Evolutionary conservation across 2,113 vertebrate species (phyloP).

Genomic region (Gadus macrocephalus): DNA sequence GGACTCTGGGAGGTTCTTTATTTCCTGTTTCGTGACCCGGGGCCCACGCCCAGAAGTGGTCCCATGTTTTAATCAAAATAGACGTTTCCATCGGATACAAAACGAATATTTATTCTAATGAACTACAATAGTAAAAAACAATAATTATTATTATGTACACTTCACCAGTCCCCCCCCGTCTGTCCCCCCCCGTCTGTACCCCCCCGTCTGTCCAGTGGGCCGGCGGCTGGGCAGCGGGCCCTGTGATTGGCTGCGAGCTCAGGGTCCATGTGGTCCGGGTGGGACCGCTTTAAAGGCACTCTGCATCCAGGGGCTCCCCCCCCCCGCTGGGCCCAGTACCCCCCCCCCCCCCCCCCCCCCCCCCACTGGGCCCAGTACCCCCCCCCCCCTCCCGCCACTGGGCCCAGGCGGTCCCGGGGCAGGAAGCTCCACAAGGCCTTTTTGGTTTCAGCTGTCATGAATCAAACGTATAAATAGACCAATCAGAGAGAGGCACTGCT

Average conservation of each 20-base stretch:
- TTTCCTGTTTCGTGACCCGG: constrained; percentile 52
- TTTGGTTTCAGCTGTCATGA: constrained; percentile 77
- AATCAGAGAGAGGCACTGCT: constrained; percentile 42
- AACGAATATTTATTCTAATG: constrained; percentile 53
- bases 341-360: no score
- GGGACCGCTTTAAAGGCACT: no score
- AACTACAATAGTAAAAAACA: constrained; percentile 62
- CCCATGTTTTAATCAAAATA: constrained; percentile 65
- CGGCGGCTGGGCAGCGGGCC: neutral
- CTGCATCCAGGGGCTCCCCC: no score
- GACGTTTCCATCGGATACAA: constrained; percentile 68
- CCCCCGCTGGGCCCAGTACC: no score
- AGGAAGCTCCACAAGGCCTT: constrained; percentile 47
- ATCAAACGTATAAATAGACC: constrained; percentile 63
- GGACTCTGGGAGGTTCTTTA: constrained; percentile 61
- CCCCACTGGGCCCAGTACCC: no score
- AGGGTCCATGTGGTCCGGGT: no score
- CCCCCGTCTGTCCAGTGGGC: neutral
- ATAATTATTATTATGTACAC: constrained; percentile 56
- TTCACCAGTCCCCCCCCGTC: constrained; percentile 19
- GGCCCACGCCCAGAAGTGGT: constrained; percentile 57
- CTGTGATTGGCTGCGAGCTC: neutral
- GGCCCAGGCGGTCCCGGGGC: constrained; percentile 30
- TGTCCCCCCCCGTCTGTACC: neutral
- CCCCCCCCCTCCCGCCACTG: no score